phyloP scores from a whole-genome alignment of 2,797 vertebrate genomes.

The Danio aesculapii region DNA sequence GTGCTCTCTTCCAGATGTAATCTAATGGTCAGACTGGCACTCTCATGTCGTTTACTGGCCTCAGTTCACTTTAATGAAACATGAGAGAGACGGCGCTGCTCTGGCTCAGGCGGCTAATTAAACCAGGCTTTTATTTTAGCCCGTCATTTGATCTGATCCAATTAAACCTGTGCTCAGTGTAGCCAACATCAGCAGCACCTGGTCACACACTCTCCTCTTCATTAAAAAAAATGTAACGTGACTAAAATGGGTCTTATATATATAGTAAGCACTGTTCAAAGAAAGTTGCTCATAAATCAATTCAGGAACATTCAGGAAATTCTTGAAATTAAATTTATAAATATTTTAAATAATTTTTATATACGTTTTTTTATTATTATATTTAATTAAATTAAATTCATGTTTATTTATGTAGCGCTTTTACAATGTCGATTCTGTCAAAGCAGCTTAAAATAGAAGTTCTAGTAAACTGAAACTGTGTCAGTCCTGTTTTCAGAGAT shows the following conservation, averaged over 20 bases:
- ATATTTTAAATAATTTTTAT: too few species aligned
- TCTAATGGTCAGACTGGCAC: conserved; percentile 53
- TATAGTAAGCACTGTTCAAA: conserved; percentile 32
- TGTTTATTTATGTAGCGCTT: too few species aligned
- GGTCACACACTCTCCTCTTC: conserved; percentile 50
- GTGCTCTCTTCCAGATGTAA: conserved; percentile 50
- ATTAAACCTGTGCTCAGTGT: conserved; percentile 58
- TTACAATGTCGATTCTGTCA: too few species aligned
- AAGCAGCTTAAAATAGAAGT: too few species aligned
- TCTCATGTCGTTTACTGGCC: conserved; percentile 54
- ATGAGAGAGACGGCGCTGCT: conserved; percentile 42
- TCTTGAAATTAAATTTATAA: too few species aligned
- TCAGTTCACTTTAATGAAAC: conserved; percentile 56
- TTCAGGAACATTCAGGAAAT: too few species aligned
- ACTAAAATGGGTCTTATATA: conserved; percentile 41
- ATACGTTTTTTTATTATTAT: too few species aligned
- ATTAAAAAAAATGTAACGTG: conserved; percentile 47
- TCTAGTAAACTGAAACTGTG: too few species aligned
- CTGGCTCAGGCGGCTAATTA: conserved; percentile 58
- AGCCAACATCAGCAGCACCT: conserved; percentile 54
- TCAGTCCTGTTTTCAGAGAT: too few species aligned
- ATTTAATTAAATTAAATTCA: too few species aligned
- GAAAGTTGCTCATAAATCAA: conserved; percentile 2
- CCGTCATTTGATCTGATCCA: conserved; percentile 62
- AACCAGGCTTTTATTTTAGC: conserved; percentile 61